phyloP scores from a whole-genome alignment of 1,140 invertebrate genomes.

The Himalopsyche phryganea region DNA sequence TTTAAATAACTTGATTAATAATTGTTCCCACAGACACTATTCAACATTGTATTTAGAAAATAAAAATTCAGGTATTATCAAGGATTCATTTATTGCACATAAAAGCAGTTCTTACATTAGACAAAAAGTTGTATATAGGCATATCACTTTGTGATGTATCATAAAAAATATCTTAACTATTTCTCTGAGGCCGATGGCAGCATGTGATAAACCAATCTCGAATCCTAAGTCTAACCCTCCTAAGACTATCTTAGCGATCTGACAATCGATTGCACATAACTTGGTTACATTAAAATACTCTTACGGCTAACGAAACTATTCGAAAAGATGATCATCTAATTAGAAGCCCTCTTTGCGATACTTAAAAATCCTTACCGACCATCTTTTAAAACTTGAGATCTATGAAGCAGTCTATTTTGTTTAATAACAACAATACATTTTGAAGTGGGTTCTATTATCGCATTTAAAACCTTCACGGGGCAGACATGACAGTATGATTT shows the following conservation, averaged over 20 bases:
- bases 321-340: background rate
- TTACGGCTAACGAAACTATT: background rate
- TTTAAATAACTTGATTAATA: no score
- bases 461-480: no score
- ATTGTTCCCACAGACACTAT: no score
- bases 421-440: no score
- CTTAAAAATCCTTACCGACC: background rate
- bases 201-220: conserved; percentile 9
- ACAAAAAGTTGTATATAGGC: conserved; percentile 34
- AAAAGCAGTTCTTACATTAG: conserved; percentile 36
- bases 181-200: conserved; percentile 29
- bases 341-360: conserved; percentile 3
- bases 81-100: conserved; percentile 34
- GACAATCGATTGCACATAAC: conserved; percentile 8
- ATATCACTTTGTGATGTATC: conserved; percentile 36
- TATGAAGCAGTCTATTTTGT: no score
- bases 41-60: no score
- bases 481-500: no score
- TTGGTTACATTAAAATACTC: no score
- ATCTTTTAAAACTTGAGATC: no score
- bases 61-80: background rate
- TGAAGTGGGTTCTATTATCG: no score
- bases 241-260: background rate
- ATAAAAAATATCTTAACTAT: conserved; percentile 34
- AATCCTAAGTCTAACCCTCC: no score